Conservation (phyloP, 1,140 invertebrate species). For the Epicauta chinensis region DNA sequence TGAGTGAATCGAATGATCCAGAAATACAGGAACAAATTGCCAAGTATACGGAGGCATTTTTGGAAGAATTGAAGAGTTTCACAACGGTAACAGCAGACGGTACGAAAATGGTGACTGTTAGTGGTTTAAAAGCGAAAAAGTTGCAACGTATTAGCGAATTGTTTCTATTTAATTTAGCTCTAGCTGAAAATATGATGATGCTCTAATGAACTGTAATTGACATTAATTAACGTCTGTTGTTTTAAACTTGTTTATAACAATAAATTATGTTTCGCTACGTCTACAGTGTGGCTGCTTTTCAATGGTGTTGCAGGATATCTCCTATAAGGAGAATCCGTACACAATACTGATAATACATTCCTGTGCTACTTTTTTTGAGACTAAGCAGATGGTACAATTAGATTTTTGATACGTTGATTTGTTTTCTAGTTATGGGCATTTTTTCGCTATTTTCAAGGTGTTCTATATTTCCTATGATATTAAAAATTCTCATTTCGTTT, state of each 20-base stretch:
- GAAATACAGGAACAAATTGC: constrained; percentile 7
- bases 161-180: constrained; percentile 25
- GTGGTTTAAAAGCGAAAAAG: constrained; percentile 19
- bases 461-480: no score
- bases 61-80: constrained; percentile 16
- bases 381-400: no score
- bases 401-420: no score
- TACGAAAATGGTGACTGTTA: constrained; percentile 28
- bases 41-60: constrained; percentile 14
- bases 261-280: no score
- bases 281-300: no score
- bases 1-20: constrained; percentile 5
- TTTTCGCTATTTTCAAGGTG: no score
- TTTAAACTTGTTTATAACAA: constrained; percentile 2
- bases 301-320: no score
- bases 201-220: constrained; percentile 12
- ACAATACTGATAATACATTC: no score
- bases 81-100: constrained; percentile 40
- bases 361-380: no score
- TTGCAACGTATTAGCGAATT: constrained; percentile 17
- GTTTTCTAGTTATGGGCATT: no score
- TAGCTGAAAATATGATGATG: constrained; percentile 31
- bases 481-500: no score
- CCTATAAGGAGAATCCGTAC: no score
- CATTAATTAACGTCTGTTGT: not conserved